Evolutionary conservation across 64 coral and sea anemone species (phyloP), one percentile per base, ranked within the genome.

Genomic region (Montipora capricornis): DNA sequence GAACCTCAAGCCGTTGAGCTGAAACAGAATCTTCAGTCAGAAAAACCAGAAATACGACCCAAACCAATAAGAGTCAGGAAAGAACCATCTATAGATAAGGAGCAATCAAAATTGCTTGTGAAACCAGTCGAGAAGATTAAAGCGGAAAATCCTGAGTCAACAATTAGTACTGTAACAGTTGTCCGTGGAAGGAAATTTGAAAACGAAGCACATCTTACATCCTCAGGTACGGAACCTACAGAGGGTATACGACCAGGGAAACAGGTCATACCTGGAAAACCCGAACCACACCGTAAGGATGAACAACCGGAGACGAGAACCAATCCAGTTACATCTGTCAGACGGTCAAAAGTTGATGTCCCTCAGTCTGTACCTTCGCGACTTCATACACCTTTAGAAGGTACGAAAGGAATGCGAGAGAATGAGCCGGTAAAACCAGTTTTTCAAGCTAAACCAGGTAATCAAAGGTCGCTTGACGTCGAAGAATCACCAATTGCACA

Each of bases 21-120:
- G 10, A 17, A 75, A 14, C 16, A 84, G 20, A 24, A 62, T 13
- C 14, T 62, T 9, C 22, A 73, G 17, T 19, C 64, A 59, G 90
- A 91, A 74, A 80, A 81, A 47, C 90, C 90, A 74, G 90, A 82
- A 47, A 73, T 19, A 6, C 8, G 3, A 49, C 49, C 9, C 4
- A 87, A 87, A 47, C 68, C 46, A 70, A 79, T 82, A 29, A 29
- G 29, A 20, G 46, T 76, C 24, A 19, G 49, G 17, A 49, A 89
- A 47, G 37, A 45, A 57, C 49, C 87, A 19, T 68, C 47, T 11
- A 2, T 12, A 44, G 58, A 45, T 1, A 20, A 5, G 15, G 4
- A 22, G 24, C 57, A 9, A 60, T 6, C 81, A 15, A 61, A 84
- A 61, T 10, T 7, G 1, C 1, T 10, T 48, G 64, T 29, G 15